Base-by-base conservation (phyloP, 2,797 vertebrate species). In the Xenopus petersii region DNA sequence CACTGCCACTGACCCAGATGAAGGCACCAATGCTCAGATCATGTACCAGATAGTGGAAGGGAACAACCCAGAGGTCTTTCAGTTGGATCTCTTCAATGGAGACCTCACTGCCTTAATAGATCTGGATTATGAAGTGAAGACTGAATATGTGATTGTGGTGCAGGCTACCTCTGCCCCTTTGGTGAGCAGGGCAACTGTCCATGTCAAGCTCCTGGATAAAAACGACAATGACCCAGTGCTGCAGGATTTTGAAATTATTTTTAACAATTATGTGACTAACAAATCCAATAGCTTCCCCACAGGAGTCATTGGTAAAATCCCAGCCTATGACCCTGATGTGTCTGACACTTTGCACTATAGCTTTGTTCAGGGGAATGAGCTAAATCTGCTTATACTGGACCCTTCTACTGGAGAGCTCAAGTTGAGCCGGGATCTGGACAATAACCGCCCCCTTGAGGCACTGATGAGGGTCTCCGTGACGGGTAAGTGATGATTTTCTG, bases 21-120 rank as follows among this genome's bases (percentile, higher is more conserved):
- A 98, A 72, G 97, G 96, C 64, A 94, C 95, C 58, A 99, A 99
- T 0, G 98, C 98, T 33, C 96, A 98, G 85, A 97, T 99, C 85
- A 96, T 98, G 93, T 99, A 99, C 80, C 98, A 99, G 86, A 99
- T 99, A 0, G 95, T 99, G 54, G 97, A 99, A 82, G 98, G 98
- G 33, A 98, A 99, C 56, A 87, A 92, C 64, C 97, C 97, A 0
- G 96, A 99, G 83, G 93, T 97, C 71, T 99, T 99, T 82, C 94
- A 98, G 67, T 87, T 99, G 51, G 95, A 99, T 81, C 93, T 98
- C 66, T 95, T 97, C 73, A 97, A 93, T 0, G 98, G 98, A 0
- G 96, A 99, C 85, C 93, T 99, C 65, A 95, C 89, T 0, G 93
- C 94, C 0, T 92, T 98, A 63, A 89, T 87, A 8, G 97, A 99